These are phyloP conservation scores for Xylocampa areola DNA, from an alignment of 2,888 invertebrate species.

Conservation along the genomic window DNA sequence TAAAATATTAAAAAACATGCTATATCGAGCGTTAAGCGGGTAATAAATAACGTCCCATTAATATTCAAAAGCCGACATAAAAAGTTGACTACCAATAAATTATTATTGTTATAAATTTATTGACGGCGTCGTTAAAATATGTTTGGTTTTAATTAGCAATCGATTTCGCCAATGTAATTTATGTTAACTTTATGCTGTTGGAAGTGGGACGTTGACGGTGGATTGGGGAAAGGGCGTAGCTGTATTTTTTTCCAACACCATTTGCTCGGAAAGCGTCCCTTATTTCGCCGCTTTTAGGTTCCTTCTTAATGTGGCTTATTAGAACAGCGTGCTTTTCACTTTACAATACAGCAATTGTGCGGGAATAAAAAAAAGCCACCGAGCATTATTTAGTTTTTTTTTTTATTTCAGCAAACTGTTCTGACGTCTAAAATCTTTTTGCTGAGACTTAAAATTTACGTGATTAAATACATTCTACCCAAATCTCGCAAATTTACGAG, in stretches of 20 bases:
- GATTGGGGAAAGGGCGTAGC: conserved; percentile 32
- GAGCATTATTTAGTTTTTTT: too few relatives aligned
- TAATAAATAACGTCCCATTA: conserved; percentile 68
- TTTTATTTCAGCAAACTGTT: too few relatives aligned
- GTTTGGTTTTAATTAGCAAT: conserved; percentile 73
- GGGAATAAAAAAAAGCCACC: too few relatives aligned
- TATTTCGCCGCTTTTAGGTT: too few relatives aligned
- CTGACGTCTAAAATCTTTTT: too few relatives aligned
- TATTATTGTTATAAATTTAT: conserved; percentile 73
- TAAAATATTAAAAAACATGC: conserved; percentile 54
- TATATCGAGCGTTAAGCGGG: conserved; percentile 54
- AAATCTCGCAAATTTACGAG: too few relatives aligned
- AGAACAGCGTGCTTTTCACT: too few relatives aligned
- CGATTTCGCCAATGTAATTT: conserved; percentile 63
- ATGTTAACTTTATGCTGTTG: conserved; percentile 55
- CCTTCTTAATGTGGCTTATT: too few relatives aligned
- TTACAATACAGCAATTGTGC: too few relatives aligned
- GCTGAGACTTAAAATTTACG: too few relatives aligned
- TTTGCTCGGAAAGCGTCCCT: too few relatives aligned
- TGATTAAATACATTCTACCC: too few relatives aligned
- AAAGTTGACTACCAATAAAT: conserved; percentile 72
- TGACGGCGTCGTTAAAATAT: conserved; percentile 69
- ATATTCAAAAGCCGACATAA: conserved; percentile 72
- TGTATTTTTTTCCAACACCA: conserved; percentile 14
- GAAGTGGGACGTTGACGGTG: conserved; percentile 43